A percentile compares a stretch with the other conserved stretches of the same genome.
These are phyloP conservation scores for Porites lutea DNA, from an alignment of 64 coral and sea anemone species.

Conservation along the genomic window DNA sequence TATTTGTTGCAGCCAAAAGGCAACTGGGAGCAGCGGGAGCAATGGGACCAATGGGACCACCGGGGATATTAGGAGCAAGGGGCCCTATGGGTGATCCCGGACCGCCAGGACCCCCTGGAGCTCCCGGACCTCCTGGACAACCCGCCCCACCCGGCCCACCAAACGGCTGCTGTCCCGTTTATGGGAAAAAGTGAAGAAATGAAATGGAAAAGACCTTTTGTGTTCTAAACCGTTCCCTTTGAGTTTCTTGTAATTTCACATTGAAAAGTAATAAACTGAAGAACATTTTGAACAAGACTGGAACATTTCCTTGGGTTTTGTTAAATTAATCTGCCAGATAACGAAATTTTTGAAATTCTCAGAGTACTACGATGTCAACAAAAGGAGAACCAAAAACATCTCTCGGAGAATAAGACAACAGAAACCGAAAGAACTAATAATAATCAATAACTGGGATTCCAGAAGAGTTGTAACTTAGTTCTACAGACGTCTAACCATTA, in stretches of 20 bases:
- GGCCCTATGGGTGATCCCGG: conserved; percentile 43
- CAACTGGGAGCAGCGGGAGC: conserved; percentile 36
- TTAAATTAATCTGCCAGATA: no score
- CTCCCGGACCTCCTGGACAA: conserved; percentile 23
- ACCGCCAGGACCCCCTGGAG: conserved; percentile 32
- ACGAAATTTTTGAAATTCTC: no score
- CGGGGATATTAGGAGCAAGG: conserved; percentile 3
- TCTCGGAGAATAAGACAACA: no score
- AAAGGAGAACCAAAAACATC: no score
- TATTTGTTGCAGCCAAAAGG: conserved; percentile 5
- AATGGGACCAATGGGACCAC: conserved; percentile 40
- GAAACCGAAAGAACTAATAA: no score
- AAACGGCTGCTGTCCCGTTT: not conserved
- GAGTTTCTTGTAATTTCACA: not conserved
- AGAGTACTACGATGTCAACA: no score
- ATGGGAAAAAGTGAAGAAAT: not conserved
- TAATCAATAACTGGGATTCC: no score
- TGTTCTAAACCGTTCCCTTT: not conserved
- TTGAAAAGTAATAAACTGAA: not conserved
- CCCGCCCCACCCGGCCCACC: conserved; percentile 45
- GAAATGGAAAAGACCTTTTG: not conserved
- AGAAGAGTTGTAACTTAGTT: no score
- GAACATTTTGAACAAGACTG: no score
- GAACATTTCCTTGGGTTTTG: no score
- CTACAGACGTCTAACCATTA: no score